Evolutionary conservation across 2,888 invertebrate genomes (phyloP), one percentile per base, ranked within the genome.

Genomic region (Eristalis tenax): DNA sequence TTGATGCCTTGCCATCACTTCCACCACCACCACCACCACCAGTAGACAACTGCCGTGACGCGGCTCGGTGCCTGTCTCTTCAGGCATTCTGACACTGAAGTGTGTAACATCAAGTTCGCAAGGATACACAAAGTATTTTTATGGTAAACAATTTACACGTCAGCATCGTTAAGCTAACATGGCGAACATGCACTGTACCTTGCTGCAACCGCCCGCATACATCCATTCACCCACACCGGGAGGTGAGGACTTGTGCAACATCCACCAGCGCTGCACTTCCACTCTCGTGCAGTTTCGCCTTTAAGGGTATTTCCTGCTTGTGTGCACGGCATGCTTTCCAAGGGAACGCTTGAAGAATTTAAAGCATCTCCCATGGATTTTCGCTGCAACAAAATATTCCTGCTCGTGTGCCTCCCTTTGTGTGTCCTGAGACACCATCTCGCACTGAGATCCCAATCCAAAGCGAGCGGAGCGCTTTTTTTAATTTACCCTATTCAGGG

Each of bases 401-500:
- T 63, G 18, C 38, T 13, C 38, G 38, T 38, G 66, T 43, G 59
- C 32, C 43, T 76, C 22, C 66, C 40, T 43, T 66, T 59, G 18
- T 32, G n/a, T 3, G 40, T 28, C 69, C 11, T 63, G 35, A 63
- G 26, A n/a, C 56, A 22, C n/a, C 26, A 13, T 23, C 23, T 59
- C n/a, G 6, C n/a, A 23, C 22, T 43, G 43, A 35, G 35, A 18
- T 70, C 50, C 8, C 64, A 66, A 65, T 18, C 8, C 64, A 66
- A 65, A 82, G 64, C 26, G 28, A 26, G 11, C 1, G 11, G 23
- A 26, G 11, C 8, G 15, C 73, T 73, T 32, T 59, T 78, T 86
- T 86, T 86, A 86, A 86, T 86, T 86, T 86, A 74, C 78, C 70
- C 78, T 78, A 78, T 78, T 65, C 78, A 82, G 74, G 82, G 78